phyloP scores from a whole-genome alignment of 2,888 invertebrate species.

The Campoletis raptor region DNA sequence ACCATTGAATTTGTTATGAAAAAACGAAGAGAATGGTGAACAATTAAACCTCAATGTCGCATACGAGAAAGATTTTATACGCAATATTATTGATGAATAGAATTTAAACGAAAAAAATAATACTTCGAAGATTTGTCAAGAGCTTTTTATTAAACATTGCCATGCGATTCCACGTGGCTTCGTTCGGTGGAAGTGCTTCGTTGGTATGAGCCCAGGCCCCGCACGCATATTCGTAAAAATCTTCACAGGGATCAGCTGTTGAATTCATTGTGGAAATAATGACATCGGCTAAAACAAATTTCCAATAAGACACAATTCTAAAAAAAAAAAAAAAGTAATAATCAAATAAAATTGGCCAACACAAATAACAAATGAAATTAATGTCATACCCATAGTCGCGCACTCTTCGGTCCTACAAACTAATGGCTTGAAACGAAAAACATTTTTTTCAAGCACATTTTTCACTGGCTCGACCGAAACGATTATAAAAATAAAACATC shows the following conservation, averaged over 20 bases:
- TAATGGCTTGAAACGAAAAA: conserved; percentile 30
- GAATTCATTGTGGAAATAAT: conserved; percentile 91
- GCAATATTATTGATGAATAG: background rate
- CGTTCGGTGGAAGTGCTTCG: conserved; percentile 96
- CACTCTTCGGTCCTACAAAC: conserved; percentile 58
- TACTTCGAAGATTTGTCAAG: conserved; percentile 63
- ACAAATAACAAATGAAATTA: background rate
- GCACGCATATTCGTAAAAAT: conserved; percentile 91
- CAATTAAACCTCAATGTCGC: background rate
- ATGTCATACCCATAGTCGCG: conserved; percentile 48
- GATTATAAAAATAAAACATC: background rate
- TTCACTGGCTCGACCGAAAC: conserved; percentile 32
- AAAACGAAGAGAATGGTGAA: too few species aligned
- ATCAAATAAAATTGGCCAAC: background rate
- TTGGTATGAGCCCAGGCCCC: conserved; percentile 92
- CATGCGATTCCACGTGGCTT: conserved; percentile 89
- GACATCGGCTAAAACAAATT: conserved; percentile 52
- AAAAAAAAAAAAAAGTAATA: background rate
- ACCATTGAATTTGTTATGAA: background rate
- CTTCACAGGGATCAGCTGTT: conserved; percentile 91
- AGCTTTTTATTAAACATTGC: conserved; percentile 48
- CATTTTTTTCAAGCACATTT: conserved; percentile 43
- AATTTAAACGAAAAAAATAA: background rate
- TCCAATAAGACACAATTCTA: background rate
- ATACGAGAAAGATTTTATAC: background rate